Evolutionary conservation across 92 coral and sea anemone genomes (phyloP), one percentile per base, ranked within the genome.

Genomic region (Epizoanthus ramosus): DNA sequence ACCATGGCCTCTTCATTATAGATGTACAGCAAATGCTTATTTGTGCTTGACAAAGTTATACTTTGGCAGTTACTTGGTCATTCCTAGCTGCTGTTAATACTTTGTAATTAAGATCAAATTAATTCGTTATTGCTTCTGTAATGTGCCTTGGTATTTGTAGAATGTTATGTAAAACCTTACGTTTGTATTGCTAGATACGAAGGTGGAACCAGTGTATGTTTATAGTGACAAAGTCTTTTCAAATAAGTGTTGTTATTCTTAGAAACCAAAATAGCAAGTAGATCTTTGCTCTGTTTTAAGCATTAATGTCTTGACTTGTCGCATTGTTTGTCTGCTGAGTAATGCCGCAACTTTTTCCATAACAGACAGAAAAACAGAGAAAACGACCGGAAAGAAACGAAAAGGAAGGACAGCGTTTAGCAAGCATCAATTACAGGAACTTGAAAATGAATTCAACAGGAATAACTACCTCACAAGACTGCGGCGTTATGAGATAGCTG

Each of bases 381-480:
- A 93, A 79, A 74, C 89, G 82, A 63, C 87, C 47, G 93, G 95
- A 63, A 97, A 94, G 90, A 97, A 97, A 79, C 87, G 99, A 47
- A 97, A 97, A 45, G 99, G 95, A 73, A 87, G 99, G 50, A 97
- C 99, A 47, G 99, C 99, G 13, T 97, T 97, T 77, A 97, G 97
- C 41, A 97, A 97, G 80, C 98, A 97, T 80, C 99, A 97, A 83
- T 94, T 97, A 56, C 99, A 97, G 79, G 99, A 97, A 90, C 92
- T 97, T 72, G 99, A 97, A 80, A 97, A 94, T 83, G 99, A 97
- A 79, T 97, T 97, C 88, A 94, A 97, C 84, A 83, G 99, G 41
- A 97, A 97, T 63, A 97, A 97, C 89, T 97, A 97, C 88, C 80
- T 97, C 68, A 97, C 99, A 74, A 86, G 99, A 50, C 89, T 97